A percentile compares a stretch with the other conserved stretches of the same genome.
Conservation (phyloP, 2,888 invertebrate species). For the Apoda limacodes region DNA sequence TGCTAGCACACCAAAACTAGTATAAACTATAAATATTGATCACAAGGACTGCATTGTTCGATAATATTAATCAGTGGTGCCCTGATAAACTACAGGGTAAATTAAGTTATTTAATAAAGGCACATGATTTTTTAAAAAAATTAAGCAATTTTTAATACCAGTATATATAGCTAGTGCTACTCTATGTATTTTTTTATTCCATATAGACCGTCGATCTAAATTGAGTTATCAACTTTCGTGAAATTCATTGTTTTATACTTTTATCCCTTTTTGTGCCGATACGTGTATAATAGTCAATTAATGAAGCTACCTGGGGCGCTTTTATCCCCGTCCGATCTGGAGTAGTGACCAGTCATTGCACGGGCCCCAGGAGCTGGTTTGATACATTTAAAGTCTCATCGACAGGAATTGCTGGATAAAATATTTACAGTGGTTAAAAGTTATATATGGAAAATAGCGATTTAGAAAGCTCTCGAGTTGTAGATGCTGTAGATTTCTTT, state of each 20-base stretch:
- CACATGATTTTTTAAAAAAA: constrained; percentile 17
- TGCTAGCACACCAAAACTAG: too few relatives aligned
- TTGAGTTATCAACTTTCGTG: constrained; percentile 67
- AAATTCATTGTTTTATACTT: constrained; percentile 64
- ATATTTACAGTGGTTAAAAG: too few relatives aligned
- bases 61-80: too few relatives aligned
- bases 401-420: too few relatives aligned
- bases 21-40: too few relatives aligned
- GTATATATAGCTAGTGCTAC: constrained; percentile 18
- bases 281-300: constrained; percentile 67
- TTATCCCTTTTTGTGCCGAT: constrained; percentile 57
- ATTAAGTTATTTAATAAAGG: too few relatives aligned
- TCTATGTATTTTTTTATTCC: constrained; percentile 27
- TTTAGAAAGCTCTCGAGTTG: not conserved
- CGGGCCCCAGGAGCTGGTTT: too few relatives aligned
- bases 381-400: too few relatives aligned
- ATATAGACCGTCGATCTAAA: constrained; percentile 39
- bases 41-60: too few relatives aligned
- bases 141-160: constrained; percentile 5
- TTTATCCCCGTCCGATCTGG: constrained; percentile 44
- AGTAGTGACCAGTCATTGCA: constrained; percentile 32
- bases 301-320: constrained; percentile 57
- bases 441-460: constrained; percentile 2
- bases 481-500: not conserved
- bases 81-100: too few relatives aligned